Percentiles rank a stretch among this genome's conserved stretches.
phyloP scores from a whole-genome alignment of 2,797 vertebrate genomes.

The Delichon dasypus region DNA sequence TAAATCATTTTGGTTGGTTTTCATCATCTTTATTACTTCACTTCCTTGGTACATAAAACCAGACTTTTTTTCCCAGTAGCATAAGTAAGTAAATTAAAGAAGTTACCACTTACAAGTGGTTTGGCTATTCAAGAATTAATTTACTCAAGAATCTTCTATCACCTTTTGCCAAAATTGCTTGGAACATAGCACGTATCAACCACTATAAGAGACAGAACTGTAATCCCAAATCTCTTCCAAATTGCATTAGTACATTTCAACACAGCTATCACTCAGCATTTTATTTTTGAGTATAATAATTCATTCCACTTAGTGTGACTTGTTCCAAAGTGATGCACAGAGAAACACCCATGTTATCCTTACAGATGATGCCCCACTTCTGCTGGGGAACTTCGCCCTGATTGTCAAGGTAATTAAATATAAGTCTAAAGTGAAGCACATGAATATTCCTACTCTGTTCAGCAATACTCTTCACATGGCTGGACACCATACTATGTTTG shows the following conservation, averaged over 20 bases:
- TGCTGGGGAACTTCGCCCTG: neutral
- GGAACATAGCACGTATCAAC: neutral
- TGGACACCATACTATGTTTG: neutral
- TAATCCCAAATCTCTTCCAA: slow-evolving; percentile 38
- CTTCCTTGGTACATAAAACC: neutral
- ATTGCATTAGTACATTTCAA: slow-evolving; percentile 55
- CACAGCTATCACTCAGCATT: slow-evolving; percentile 44
- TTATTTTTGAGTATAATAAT: slow-evolving; percentile 33
- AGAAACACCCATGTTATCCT: slow-evolving; percentile 1
- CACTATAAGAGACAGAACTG: slow-evolving; percentile 27
- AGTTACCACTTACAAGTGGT: neutral
- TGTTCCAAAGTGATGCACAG: neutral
- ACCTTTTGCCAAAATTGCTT: slow-evolving; percentile 39
- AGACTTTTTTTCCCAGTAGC: neutral
- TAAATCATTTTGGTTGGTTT: neutral
- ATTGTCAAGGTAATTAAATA: neutral
- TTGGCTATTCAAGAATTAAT: slow-evolving; percentile 16
- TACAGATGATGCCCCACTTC: neutral
- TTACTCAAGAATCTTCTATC: neutral
- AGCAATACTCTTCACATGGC: neutral
- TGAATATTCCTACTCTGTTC: neutral
- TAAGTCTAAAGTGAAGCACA: neutral
- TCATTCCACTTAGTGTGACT: neutral
- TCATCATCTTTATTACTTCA: neutral
- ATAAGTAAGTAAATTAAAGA: slow-evolving; percentile 2